Evolutionary conservation across 2,888 invertebrate species (phyloP), one percentile per base, ranked within the genome.

Genomic region (Chymomyza amoena): DNA sequence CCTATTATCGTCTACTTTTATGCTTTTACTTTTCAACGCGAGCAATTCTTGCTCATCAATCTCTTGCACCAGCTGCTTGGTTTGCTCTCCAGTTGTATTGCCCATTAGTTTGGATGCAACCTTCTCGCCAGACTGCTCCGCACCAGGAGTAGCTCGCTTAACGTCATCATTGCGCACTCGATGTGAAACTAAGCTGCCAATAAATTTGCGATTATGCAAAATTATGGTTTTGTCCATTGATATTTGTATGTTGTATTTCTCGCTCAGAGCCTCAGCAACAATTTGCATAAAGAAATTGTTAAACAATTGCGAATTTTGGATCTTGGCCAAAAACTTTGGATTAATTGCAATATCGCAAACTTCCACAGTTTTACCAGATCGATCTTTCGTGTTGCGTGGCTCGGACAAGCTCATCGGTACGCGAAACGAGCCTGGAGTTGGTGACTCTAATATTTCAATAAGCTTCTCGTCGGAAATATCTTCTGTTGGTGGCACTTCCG

Each of bases 321-420:
- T 94, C 93, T 97, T 97, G 39, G 93, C 92, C 86, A 95, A 95
- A 87, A 97, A 98, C 1, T 92, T 92, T 3, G 96, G 94, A 91
- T 97, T 96, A 45, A 98, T 94, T 3, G 97, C 96, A 36, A 98
- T 94, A 91, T 98, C 98, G 89, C 96, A 96, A 0, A 94, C 96
- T 69, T 94, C 94, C 51, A 95, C 95, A 0, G 94, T 94, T 25
- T 93, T 92, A 39, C 96, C 96, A 64, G 94, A 93, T 90, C 96
- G 97, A 90, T 97, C 97, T 25, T 92, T 91, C 87, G 97, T 97
- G 6, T 93, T 93, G 79, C 95, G 95, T 5, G 96, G 94, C 88
- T 96, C 95, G 0, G 97, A 97, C 76, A 98, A 95, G 90, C 97
- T 97, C 96, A 98, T 96, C 0, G 98, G 98, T 59, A 98, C 95